Evolutionary conservation across 1,140 invertebrate species (phyloP).

Genomic region (Drosophila lacertosa): DNA sequence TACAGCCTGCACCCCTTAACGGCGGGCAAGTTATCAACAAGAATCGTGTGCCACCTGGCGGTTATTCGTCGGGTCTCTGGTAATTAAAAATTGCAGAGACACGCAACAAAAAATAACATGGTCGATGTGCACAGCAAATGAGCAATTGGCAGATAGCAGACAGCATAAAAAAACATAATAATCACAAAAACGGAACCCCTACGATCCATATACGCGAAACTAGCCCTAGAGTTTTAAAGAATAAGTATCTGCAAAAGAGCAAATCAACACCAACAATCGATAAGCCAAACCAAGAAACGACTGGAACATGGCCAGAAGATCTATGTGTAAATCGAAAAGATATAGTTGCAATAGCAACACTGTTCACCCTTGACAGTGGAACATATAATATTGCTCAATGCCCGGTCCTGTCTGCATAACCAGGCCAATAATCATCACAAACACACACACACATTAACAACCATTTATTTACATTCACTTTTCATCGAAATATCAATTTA

Average conservation of each 20-base stretch:
- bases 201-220: constrained; percentile 25
- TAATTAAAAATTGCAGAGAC: constrained; percentile 56
- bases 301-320: background rate
- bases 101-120: constrained; percentile 16
- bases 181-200: constrained; percentile 16
- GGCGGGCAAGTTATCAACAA: constrained; percentile 81
- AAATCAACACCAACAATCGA: background rate
- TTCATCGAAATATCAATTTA: constrained; percentile 31
- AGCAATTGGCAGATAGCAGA: constrained; percentile 11
- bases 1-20: constrained; percentile 56
- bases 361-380: background rate
- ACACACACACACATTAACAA: constrained; percentile 10
- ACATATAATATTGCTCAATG: constrained; percentile 37
- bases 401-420: constrained; percentile 12
- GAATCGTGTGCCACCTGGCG: constrained; percentile 85
- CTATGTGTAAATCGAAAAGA: constrained; percentile 3
- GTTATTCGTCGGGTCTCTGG: constrained; percentile 85
- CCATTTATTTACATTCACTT: constrained; percentile 18
- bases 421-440: constrained; percentile 22
- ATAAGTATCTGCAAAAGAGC: constrained; percentile 19
- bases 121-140: constrained; percentile 21
- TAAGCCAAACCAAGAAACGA: background rate
- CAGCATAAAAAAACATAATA: constrained; percentile 27
- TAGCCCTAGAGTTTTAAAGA: constrained; percentile 32
- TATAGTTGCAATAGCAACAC: background rate